Conservation (phyloP, 2,113 vertebrate genomes). For the Marmota flaviventris region DNA sequence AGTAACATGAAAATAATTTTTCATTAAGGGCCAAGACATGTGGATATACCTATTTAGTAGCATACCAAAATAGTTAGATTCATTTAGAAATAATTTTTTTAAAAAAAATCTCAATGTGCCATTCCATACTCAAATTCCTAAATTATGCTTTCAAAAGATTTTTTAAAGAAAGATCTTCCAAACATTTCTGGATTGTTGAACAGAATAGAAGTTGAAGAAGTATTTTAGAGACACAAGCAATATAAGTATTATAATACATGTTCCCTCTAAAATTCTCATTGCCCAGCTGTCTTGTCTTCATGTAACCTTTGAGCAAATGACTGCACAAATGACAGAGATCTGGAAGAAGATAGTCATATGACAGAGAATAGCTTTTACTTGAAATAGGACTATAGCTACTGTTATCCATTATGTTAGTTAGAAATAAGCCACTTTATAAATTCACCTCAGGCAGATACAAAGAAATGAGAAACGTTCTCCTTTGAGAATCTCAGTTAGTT, state of each 20-base stretch:
- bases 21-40: neutral
- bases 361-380: conserved; percentile 87
- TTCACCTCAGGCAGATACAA: conserved; percentile 85
- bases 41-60: neutral
- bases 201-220: rapidly evolving
- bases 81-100: neutral
- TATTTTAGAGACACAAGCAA: neutral
- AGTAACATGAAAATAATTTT: neutral
- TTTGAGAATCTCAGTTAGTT: conserved; percentile 86
- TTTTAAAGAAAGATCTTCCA: neutral
- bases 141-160: neutral
- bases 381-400: conserved; percentile 66
- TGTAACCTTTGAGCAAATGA: conserved; percentile 84
- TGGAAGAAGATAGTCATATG: conserved; percentile 84
- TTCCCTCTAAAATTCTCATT: conserved; percentile 69
- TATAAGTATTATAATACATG: neutral
- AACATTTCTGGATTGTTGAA: neutral
- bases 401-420: conserved; percentile 81
- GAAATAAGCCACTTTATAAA: conserved; percentile 77
- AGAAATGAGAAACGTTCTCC: conserved; percentile 73
- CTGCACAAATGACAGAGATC: conserved; percentile 85
- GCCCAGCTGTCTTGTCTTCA: conserved; percentile 72
- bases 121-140: neutral
- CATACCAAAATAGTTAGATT: neutral
- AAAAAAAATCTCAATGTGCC: neutral